A percentile compares a stretch with the other conserved stretches of the same genome.
phyloP scores from a whole-genome alignment of 2,888 invertebrate genomes.

The Deroplatys truncata region DNA sequence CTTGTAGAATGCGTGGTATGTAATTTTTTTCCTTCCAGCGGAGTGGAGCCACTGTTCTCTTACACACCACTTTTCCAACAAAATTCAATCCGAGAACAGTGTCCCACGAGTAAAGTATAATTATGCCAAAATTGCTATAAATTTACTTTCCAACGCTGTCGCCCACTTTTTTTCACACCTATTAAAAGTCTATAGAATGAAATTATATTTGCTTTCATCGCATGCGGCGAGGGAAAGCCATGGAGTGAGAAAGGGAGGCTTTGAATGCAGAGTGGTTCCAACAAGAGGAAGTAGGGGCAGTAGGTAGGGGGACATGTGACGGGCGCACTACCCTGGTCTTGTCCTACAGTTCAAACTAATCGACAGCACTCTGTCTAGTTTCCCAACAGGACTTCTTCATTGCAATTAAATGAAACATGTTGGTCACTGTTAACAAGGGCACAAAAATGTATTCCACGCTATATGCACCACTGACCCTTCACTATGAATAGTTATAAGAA shows the following conservation, averaged over 20 bases:
- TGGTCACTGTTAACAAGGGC: background rate
- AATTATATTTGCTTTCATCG: slow-evolving; percentile 4
- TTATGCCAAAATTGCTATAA: background rate
- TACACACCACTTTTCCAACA: background rate
- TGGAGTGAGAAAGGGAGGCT: too few species aligned
- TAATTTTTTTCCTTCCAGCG: background rate
- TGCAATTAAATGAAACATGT: background rate
- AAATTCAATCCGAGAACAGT: background rate
- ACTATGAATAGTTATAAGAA: too few species aligned
- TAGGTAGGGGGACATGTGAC: background rate
- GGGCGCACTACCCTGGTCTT: background rate
- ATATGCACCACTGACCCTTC: too few species aligned
- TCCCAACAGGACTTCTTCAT: background rate
- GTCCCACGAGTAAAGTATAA: background rate
- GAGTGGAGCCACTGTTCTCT: background rate
- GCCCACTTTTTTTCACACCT: background rate
- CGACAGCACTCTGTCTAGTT: background rate
- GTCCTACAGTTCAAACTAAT: background rate
- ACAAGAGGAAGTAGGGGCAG: background rate
- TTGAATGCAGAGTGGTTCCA: background rate
- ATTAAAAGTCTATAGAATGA: background rate
- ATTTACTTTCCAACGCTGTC: background rate
- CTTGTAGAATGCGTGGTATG: background rate
- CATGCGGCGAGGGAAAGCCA: background rate
- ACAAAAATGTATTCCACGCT: background rate